phyloP scores from a whole-genome alignment of 1,140 invertebrate genomes.

The Trissolcus basalis region DNA sequence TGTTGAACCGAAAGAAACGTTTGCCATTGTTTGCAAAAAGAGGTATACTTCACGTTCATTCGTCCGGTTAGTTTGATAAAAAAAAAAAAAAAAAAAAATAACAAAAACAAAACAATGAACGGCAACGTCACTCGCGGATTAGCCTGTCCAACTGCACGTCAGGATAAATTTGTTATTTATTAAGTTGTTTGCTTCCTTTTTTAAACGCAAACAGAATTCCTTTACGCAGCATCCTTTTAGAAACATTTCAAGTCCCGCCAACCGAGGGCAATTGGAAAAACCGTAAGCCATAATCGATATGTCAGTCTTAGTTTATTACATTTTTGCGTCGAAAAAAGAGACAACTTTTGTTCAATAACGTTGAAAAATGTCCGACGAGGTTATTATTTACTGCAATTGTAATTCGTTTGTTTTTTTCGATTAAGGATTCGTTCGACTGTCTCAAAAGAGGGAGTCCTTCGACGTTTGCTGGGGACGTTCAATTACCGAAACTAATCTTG shows the following conservation, averaged over 20 bases:
- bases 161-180: constrained; percentile 33
- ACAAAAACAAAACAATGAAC: constrained; percentile 1
- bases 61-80: not conserved
- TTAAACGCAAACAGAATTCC: constrained; percentile 15
- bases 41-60: not conserved
- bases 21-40: not conserved
- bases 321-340: not conserved
- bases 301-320: constrained; percentile 25
- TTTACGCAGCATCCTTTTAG: constrained; percentile 15
- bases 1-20: not conserved
- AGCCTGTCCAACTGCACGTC: constrained; percentile 5
- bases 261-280: constrained; percentile 31
- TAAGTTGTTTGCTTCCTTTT: constrained; percentile 20
- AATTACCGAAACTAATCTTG: constrained; percentile 8
- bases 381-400: no score
- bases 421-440: not conserved
- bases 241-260: constrained; percentile 14
- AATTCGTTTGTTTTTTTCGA: not conserved
- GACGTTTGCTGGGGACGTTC: not conserved
- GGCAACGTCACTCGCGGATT: constrained; percentile 20
- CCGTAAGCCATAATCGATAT: constrained; percentile 35
- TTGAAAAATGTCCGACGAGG: no score
- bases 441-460: no score
- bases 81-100: no score
- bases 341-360: not conserved